phyloP scores from a whole-genome alignment of 2,797 vertebrate species.

The Sorex maritimensis region DNA sequence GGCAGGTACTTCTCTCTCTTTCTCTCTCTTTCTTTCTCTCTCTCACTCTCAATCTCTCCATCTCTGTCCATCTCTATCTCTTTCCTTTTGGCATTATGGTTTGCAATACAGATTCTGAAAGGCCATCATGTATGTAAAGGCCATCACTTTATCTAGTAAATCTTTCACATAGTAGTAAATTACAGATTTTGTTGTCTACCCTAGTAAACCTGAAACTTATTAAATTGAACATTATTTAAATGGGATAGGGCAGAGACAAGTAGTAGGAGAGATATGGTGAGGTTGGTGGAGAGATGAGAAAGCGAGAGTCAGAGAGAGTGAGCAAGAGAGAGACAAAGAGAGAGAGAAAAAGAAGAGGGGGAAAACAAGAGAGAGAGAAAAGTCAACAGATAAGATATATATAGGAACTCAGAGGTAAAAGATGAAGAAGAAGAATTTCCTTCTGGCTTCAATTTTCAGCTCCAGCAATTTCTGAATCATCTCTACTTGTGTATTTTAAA shows the following conservation, averaged over 20 bases:
- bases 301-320: too few relatives aligned
- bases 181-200: background rate
- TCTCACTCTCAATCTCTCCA: too few relatives aligned
- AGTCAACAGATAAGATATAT: background rate
- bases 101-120: background rate
- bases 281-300: too few relatives aligned
- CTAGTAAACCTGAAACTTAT: background rate
- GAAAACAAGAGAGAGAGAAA: too few relatives aligned
- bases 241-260: constrained; percentile 12
- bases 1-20: too few relatives aligned
- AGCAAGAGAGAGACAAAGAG: too few relatives aligned
- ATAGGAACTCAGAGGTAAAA: constrained; percentile 5
- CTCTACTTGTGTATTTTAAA: background rate
- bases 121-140: background rate
- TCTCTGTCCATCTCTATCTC: too few relatives aligned
- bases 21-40: too few relatives aligned
- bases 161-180: background rate
- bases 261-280: background rate
- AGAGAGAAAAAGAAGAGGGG: too few relatives aligned
- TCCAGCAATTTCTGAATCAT: background rate
- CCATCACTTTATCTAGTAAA: too few relatives aligned
- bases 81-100: too few relatives aligned
- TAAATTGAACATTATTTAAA: constrained; percentile 11
- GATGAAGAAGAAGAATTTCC: background rate
- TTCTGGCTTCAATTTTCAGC: constrained; percentile 11